Conservation (phyloP, 2,888 invertebrate species). For the Phyllotreta striolata region DNA sequence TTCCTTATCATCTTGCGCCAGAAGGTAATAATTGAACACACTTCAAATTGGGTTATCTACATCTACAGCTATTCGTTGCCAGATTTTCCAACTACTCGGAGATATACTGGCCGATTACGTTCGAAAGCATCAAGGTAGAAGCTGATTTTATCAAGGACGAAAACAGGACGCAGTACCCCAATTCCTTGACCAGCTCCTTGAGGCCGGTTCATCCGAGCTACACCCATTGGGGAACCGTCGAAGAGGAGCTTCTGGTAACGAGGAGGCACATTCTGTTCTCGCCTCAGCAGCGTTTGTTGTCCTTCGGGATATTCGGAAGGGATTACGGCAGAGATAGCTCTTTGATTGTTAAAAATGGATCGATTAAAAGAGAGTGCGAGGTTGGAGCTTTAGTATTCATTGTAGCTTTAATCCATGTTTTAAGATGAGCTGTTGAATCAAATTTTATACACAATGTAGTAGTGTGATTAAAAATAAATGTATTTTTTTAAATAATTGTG, state of each 20-base stretch:
- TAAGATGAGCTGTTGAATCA: no score
- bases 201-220: conserved; percentile 60
- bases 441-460: no score
- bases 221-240: conserved; percentile 43
- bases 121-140: conserved; percentile 62
- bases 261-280: conserved; percentile 53
- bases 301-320: conserved; percentile 66
- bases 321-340: conserved; percentile 60
- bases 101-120: conserved; percentile 59
- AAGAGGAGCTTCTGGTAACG: conserved; percentile 31
- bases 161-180: conserved; percentile 62
- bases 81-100: conserved; percentile 62
- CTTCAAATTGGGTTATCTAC: not conserved
- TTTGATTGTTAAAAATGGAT: not conserved
- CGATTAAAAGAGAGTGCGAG: no score
- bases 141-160: conserved; percentile 60
- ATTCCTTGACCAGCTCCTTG: conserved; percentile 63
- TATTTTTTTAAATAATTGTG: no score
- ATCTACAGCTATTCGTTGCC: conserved; percentile 46
- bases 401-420: no score
- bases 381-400: no score
- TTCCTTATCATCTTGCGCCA: conserved; percentile 62
- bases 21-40: conserved; percentile 43
- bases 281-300: conserved; percentile 61
- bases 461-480: no score